These are phyloP conservation scores for Hydropotes inermis DNA, from an alignment of 2,113 vertebrate species.

Conservation along the genomic window DNA sequence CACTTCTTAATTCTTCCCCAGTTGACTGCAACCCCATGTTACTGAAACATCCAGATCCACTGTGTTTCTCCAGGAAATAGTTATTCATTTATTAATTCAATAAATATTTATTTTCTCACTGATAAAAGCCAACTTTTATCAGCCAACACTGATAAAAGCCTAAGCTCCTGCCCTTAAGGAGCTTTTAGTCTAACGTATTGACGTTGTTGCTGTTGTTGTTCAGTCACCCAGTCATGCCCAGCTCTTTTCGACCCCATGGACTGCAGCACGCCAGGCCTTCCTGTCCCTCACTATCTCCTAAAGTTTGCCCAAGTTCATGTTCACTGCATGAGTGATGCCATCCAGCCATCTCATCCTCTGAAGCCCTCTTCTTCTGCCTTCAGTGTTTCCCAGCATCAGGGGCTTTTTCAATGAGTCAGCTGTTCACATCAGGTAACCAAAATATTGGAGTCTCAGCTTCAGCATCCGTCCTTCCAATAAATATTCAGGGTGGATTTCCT, in stretches of 20 bases:
- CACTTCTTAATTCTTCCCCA: neutral
- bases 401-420: neutral
- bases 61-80: neutral
- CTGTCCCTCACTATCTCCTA: neutral
- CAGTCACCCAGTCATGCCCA: neutral
- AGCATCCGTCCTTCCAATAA: neutral
- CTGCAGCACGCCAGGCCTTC: neutral
- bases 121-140: conserved; percentile 10
- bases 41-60: neutral
- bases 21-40: neutral
- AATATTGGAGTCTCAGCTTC: neutral
- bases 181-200: neutral
- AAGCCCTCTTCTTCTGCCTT: neutral
- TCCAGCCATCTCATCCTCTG: neutral
- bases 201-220: neutral
- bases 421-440: neutral
- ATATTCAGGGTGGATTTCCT: neutral
- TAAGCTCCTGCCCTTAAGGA: neutral
- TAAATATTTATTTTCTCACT: neutral
- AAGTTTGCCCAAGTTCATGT: neutral
- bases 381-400: neutral
- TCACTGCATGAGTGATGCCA: neutral
- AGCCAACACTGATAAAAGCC: neutral
- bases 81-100: neutral
- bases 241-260: neutral